Evolutionary conservation across 2,113 vertebrate genomes (phyloP), one percentile per base, ranked within the genome.

Genomic region (Tenebrosternarchus preto): DNA sequence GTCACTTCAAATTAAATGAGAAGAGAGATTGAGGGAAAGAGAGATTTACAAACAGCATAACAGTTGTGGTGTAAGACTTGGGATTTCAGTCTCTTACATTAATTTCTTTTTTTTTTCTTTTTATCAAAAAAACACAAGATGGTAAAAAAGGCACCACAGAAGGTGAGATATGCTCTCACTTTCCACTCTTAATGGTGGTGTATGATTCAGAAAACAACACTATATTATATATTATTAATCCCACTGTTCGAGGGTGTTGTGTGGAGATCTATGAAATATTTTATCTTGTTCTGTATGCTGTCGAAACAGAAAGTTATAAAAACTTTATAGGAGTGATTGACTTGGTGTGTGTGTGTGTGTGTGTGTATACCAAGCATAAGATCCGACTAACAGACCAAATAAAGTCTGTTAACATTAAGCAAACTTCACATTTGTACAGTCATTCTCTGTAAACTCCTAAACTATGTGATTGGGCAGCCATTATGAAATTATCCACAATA

Each of bases 1-100:
- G 78, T 50, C 78, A 87, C 80, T 87, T 90, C 80, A 85, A 85
- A 77, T 86, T 77, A 64, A 83, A 66, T 86, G 81, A 88, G 27
- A 60, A 63, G 36, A 63, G 19, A 39, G 4, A 78, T n/a, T 39
- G 66, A 66, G 7, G 36, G n/a, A 57, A 43, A 78, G 19, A 78
- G 19, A 29, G 27, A 33, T 31, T 31, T 31, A 57, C 16, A 31
- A 29, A 25, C 70, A 73, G 50, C 56, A 27, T 17, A 59, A 24
- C 46, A 74, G 6, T 59, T 73, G 16, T 33, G 63, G 63, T 66
- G 63, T 20, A 50, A 50, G 43, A 50, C 15, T 55, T 22, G 39
- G 69, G 31, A 27, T 56, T 69, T 69, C 31, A 69, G 33, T 59
- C 19, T 66, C 33, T 66, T 66, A 33, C 16, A 73, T 24, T 55